phyloP scores from a whole-genome alignment of 92 coral and sea anemone genomes.

The Montipora capitata region DNA sequence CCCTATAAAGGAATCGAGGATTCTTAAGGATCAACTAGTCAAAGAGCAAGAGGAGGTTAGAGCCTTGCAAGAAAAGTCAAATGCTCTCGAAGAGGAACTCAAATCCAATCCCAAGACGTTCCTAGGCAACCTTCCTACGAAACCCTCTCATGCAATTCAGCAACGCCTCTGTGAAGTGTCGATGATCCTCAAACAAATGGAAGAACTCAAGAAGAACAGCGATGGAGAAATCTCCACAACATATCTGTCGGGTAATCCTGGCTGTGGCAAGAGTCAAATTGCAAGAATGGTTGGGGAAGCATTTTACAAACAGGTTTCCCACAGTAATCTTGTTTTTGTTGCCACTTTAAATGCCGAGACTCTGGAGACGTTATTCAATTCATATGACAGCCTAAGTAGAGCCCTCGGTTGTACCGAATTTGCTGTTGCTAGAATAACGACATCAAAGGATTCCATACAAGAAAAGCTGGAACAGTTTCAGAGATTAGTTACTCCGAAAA shows the following conservation, averaged over 20 bases:
- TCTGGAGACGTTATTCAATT: conserved; percentile 52
- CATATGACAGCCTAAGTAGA: conserved; percentile 50
- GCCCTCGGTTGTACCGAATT: conserved; percentile 46
- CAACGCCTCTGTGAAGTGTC: conserved; percentile 23
- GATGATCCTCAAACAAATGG: conserved; percentile 24
- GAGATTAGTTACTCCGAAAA: conserved; percentile 44
- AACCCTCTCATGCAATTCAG: conserved; percentile 44
- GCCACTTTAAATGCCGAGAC: conserved; percentile 56
- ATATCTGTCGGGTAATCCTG: conserved; percentile 62
- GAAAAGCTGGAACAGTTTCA: conserved; percentile 56
- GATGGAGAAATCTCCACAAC: conserved; percentile 31
- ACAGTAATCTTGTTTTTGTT: conserved; percentile 33
- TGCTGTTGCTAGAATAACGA: conserved; percentile 41
- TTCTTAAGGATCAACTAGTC: background rate
- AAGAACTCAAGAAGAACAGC: conserved; percentile 26
- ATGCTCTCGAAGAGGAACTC: conserved; percentile 5
- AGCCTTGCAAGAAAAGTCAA: background rate
- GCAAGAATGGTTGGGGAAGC: conserved; percentile 63
- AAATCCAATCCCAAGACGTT: background rate
- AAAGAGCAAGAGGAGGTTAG: conserved; percentile 16
- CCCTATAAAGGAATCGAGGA: conserved; percentile 9
- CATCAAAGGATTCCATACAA: conserved; percentile 34
- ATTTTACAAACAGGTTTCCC: conserved; percentile 19
- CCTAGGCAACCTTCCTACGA: conserved; percentile 33
- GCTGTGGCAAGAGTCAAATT: conserved; percentile 71